Percentiles rank a stretch among this genome's conserved stretches.
Evolutionary conservation across 2,888 invertebrate species (phyloP).

Genomic region (Amitus sp.): DNA sequence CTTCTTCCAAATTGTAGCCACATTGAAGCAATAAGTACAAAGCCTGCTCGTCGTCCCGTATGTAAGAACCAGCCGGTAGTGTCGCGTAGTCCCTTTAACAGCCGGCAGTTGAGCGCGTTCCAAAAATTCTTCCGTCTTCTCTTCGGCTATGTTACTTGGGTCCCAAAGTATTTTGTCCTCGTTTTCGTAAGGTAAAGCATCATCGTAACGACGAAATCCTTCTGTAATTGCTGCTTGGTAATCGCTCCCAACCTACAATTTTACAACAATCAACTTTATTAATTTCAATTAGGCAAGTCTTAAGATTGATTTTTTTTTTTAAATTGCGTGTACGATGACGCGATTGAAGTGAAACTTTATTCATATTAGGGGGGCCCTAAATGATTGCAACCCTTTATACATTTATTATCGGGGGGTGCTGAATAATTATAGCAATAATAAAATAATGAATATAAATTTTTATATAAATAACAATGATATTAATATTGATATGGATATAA

Average conservation of each 20-base stretch:
- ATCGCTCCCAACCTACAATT: conserved; percentile 76
- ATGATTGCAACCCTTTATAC: no score
- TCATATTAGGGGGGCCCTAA: no score
- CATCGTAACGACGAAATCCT: conserved; percentile 91
- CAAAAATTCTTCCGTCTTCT: conserved; percentile 83
- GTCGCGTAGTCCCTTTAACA: conserved; percentile 66
- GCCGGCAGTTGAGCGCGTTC: conserved; percentile 68
- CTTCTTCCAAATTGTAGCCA: conserved; percentile 95
- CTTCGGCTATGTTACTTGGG: conserved; percentile 79
- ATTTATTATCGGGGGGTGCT: no score
- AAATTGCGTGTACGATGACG: no score
- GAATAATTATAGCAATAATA: no score
- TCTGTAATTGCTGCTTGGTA: conserved; percentile 95
- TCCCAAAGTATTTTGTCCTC: conserved; percentile 96
- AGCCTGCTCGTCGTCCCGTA: conserved; percentile 90
- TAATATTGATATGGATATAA: no score
- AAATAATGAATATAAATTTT: no score
- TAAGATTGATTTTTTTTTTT: no score
- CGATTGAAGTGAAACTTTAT: no score
- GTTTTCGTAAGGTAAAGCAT: conserved; percentile 93
- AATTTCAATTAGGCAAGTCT: not conserved
- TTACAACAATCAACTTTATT: not conserved
- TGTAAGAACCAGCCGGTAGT: conserved; percentile 79
- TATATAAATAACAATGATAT: no score
- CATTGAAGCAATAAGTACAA: conserved; percentile 91